Evolutionary conservation across 2,888 invertebrate genomes (phyloP), one percentile per base, ranked within the genome.

Genomic region (Cephus sareptanus): DNA sequence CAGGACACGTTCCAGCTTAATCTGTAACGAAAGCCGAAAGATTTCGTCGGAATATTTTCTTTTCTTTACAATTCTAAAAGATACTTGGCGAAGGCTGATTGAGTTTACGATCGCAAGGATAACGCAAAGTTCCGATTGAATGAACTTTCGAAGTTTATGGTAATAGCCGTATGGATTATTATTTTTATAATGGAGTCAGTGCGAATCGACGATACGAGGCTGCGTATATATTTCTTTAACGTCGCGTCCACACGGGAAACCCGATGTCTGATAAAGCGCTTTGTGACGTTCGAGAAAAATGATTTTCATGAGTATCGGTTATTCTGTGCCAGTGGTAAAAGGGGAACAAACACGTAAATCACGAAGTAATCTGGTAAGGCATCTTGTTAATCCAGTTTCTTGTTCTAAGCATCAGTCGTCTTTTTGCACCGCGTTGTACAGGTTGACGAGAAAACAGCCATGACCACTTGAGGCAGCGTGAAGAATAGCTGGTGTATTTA

Each of bases 1-100:
- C 88, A 98, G 94, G 79, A 99, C 98, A 89, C 95, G 95, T 94
- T 99, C 98, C 92, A 99, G 94, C 92, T 97, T 97, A 90, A 98
- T 97, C 98, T 98, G 95, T 79, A 94, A 94, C 85, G 90, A 92
- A 89, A 56, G 23, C 9, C 23, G 6, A 23, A 1, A 87, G 85
- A 83, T 81, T n/a, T 31, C 74, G 76, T 34, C 69, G 4, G 9
- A 30, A 35, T 35, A 34, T 37, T 11, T 37, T 37, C 23, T 23
- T 34, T 23, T 31, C 4, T 31, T n/a, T 9, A 33, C 1, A 9
- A 30, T 71, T 31, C 23, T n/a, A 4, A 31, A 31, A 23, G 12
- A n/a, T 15, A 73, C 31, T 23, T 11, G 31, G 23, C 31, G 13
- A 73, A n/a, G 31, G 31, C 15, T 6, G 23, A 23, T 56, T 9